Evolutionary conservation across 2,797 vertebrate genomes (phyloP), one percentile per base, ranked within the genome.

Genomic region (Phoeniculus purpureus): DNA sequence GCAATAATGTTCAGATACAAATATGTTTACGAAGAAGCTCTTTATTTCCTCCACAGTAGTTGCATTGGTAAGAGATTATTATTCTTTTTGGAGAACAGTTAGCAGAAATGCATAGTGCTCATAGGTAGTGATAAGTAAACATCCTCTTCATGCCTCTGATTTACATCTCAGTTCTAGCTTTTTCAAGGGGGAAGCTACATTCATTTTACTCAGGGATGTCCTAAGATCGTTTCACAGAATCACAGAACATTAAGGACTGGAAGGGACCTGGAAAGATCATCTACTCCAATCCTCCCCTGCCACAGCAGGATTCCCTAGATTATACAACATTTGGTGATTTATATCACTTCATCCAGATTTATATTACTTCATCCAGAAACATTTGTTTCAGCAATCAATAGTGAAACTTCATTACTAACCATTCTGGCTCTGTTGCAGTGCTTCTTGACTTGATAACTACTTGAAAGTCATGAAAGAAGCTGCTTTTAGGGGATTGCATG

Each of bases 11-110:
- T 50, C 29, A 79, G 45, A 45, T 77, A 75, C 7, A 92, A 64
- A 84, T 71, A 54, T 62, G 59, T 90, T 85, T 89, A 81, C 70
- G 83, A 72, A 67, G 15, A 50, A 83, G 84, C 40, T 60, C 66
- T 83, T 68, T 87, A 80, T 88, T 93, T 92, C 40, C 31, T 86
- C 55, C 61, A 61, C 50, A 26, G 27, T 80, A 58, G 66, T 92
- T 89, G 23, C 6, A 66, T 12, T 94, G 62, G 10, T 84, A 88
- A 73, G 48, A 90, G 61, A 29, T 32, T 85, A 7, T 60, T 88
- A n/a, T 3, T 87, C 16, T n/a, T 65, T 65, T 68, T 60, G 17
- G 71, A 86, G 70, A 40, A 25, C 9, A 52, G 18, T 61, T 56
- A 60, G 26, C 78, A 73, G 84, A 89, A 85, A 29, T 52, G 29